Base-by-base conservation (phyloP, 2,888 invertebrate genomes). In the Drosophila ezoana region DNA sequence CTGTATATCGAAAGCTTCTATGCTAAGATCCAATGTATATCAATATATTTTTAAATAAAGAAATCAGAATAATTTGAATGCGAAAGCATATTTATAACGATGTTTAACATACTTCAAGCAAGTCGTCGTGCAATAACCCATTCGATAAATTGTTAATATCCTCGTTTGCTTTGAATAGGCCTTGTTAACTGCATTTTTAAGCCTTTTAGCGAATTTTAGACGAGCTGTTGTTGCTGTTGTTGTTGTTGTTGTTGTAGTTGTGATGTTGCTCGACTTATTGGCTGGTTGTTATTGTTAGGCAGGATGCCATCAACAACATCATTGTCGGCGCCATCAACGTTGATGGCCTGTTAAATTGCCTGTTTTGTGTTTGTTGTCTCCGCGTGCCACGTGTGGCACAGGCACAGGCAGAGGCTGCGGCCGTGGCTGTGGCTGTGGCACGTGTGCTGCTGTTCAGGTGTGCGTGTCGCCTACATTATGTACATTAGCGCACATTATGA, bases 281-380 rank as follows among this genome's bases (percentile, higher is more conserved):
- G 67, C 61, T 33, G 67, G 62, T 62, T 81, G 66, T 84, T 84
- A 77, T 89, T 87, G 89, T 67, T 64, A 63, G 72, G 60, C 84
- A 73, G 64, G 63, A 58, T 66, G 69, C 68, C 83, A 81, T 89
- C 83, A 89, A 71, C 89, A 82, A 82, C 88, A 79, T 84, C 90
- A 83, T 85, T 87, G 87, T 85, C 84, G 71, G 64, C 81, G 58
- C 85, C 85, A 85, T 85, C 89, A 85, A 72, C 89, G 89, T 89
- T 89, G 90, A 89, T 85, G 85, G 90, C 84, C 87, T 89, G 89
- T 88, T 89, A 89, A 85, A 86, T 89, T 88, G 90, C 84, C 83
- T 80, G 89, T 89, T 88, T 85, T 84, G 64, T 79, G 75, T 83
- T 76, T 68, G 75, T 65, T 68, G 68, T 81, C 76, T 71, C 62